Percentiles rank a stretch among this genome's conserved stretches.
Conservation (phyloP, 2,113 vertebrate species). For the Bujurquina vittata region DNA sequence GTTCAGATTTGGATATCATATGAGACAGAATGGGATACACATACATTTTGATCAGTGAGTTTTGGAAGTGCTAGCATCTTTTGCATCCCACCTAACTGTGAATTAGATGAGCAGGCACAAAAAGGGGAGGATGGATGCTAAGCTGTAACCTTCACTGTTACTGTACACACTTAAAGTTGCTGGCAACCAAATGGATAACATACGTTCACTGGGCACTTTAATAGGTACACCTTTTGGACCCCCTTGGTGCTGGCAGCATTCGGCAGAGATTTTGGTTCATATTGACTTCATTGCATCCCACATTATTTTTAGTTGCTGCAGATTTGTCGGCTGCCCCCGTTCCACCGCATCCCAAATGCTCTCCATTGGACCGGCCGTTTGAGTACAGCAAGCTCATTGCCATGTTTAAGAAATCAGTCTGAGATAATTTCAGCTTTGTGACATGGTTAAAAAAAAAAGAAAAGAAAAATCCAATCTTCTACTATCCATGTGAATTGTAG, state of each 20-base stretch:
- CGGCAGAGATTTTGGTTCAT: neutral
- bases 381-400: no score
- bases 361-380: no score
- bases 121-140: neutral
- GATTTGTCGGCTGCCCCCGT: neutral
- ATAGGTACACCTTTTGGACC: neutral
- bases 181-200: neutral
- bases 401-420: no score
- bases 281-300: neutral
- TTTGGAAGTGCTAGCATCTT: no score
- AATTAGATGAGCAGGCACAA: no score
- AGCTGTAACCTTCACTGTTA: no score
- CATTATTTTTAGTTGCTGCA: neutral
- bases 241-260: neutral
- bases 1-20: neutral
- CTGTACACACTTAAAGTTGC: neutral
- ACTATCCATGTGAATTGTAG: neutral
- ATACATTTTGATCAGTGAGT: no score
- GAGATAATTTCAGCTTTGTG: no score
- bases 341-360: no score
- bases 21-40: no score
- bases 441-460: no score
- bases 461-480: neutral
- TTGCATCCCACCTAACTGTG: no score
- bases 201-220: neutral